phyloP scores from a whole-genome alignment of 2,888 invertebrate species.

The Adelphocoris suturalis region DNA sequence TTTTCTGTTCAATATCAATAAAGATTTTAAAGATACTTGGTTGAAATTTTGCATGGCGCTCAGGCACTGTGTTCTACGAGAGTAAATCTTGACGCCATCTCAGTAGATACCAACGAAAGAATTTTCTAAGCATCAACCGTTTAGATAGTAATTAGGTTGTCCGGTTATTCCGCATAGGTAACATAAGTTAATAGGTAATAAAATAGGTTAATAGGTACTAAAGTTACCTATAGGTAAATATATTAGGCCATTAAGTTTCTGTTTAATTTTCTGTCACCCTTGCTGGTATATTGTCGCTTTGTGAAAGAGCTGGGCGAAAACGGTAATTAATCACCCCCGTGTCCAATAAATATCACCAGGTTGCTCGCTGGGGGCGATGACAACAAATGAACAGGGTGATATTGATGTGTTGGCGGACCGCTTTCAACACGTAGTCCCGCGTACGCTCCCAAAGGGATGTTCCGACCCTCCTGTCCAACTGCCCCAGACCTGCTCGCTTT shows the following conservation, averaged over 20 bases:
- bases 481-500: not conserved
- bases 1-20: no score
- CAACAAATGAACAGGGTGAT: conserved; percentile 19
- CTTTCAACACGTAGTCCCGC: conserved; percentile 12
- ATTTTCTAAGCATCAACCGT: no score
- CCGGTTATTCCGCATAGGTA: no score
- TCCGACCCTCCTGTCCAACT: not conserved
- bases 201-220: no score
- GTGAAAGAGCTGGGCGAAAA: not conserved
- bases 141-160: no score
- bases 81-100: no score
- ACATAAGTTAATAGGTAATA: no score
- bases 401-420: conserved; percentile 12
- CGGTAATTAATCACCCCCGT: not conserved
- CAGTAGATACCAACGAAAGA: no score
- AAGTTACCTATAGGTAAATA: no score
- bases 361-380: not conserved
- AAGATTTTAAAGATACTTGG: no score
- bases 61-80: no score
- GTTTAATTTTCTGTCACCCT: not conserved
- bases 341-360: not conserved
- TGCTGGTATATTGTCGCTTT: not conserved
- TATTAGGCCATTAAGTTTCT: not conserved
- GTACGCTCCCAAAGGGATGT: conserved; percentile 5
- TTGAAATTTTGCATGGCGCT: no score